These are phyloP conservation scores for Spinus olivaceus DNA, from an alignment of 2,797 vertebrate genomes.

Conservation along the genomic window DNA sequence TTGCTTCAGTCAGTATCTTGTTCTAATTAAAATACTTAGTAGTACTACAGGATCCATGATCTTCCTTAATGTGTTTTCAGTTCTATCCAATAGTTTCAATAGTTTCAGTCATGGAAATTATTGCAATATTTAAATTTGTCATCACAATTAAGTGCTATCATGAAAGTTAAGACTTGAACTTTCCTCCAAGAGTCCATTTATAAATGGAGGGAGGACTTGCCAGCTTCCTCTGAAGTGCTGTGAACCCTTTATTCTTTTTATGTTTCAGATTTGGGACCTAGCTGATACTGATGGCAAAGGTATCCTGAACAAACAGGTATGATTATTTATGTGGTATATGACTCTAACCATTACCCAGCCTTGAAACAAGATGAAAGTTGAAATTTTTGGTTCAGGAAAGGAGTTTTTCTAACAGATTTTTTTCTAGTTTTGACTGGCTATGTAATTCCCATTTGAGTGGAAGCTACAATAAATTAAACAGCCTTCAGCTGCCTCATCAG, in stretches of 20 bases:
- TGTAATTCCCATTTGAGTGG: not conserved
- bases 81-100: not conserved
- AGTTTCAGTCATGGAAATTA: not conserved
- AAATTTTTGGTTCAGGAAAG: not conserved
- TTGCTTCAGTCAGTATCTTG: not conserved
- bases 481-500: not conserved
- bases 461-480: not conserved
- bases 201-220: not conserved
- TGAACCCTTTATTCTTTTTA: not conserved
- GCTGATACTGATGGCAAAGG: slow-evolving; percentile 94
- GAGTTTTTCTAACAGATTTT: not conserved
- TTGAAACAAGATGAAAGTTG: not conserved
- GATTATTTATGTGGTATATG: not conserved
- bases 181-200: not conserved
- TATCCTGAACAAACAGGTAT: slow-evolving; percentile 94
- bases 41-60: not conserved
- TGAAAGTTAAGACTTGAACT: not conserved
- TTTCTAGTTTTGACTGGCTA: not conserved
- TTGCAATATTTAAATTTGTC: not conserved
- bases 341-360: not conserved
- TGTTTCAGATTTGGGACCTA: slow-evolving; percentile 94
- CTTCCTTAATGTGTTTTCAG: not conserved
- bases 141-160: not conserved
- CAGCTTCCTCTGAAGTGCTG: not conserved
- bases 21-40: not conserved